Percentiles rank a stretch among this genome's conserved stretches.
These are phyloP conservation scores for Dastarcus helophoroides DNA, from an alignment of 2,888 invertebrate genomes.

Conservation along the genomic window DNA sequence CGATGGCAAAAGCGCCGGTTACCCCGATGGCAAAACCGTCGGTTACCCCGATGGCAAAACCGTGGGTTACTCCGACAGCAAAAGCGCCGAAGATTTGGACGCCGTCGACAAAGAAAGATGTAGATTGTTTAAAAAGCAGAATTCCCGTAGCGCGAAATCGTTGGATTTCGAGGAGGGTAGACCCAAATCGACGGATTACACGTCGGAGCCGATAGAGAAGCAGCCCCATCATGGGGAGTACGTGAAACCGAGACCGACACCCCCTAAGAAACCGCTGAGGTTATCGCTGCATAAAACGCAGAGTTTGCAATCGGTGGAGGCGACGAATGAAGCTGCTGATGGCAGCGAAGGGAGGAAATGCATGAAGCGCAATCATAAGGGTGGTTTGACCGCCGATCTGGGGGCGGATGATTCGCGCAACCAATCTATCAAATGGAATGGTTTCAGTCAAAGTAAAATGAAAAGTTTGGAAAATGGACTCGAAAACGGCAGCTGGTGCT, in stretches of 20 bases:
- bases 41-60: conserved; percentile 37
- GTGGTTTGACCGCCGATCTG: conserved; percentile 32
- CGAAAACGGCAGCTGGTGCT: conserved; percentile 31
- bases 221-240: conserved; percentile 35
- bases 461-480: conserved; percentile 19
- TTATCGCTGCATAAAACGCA: conserved; percentile 73
- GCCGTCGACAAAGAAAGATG: conserved; percentile 35
- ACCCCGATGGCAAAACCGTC: conserved; percentile 24
- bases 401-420: conserved; percentile 4
- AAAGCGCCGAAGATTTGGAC: conserved; percentile 34
- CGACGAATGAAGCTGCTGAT: conserved; percentile 21
- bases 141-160: conserved; percentile 56
- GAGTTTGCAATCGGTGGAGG: conserved; percentile 63
- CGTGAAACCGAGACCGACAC: conserved; percentile 55
- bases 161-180: conserved; percentile 66
- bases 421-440: conserved; percentile 10
- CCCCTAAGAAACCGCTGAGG: conserved; percentile 75
- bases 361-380: conserved; percentile 48
- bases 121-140: conserved; percentile 29
- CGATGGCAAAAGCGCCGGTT: too few species aligned
- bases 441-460: conserved; percentile 16
- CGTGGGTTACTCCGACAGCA: conserved; percentile 30
- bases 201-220: conserved; percentile 46
- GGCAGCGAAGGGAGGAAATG: conserved; percentile 38
- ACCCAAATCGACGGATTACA: conserved; percentile 40